A percentile compares a stretch with the other conserved stretches of the same genome.
These are phyloP conservation scores for Tenthredo scrophulariae DNA, from an alignment of 2,888 invertebrate genomes.

Conservation along the genomic window DNA sequence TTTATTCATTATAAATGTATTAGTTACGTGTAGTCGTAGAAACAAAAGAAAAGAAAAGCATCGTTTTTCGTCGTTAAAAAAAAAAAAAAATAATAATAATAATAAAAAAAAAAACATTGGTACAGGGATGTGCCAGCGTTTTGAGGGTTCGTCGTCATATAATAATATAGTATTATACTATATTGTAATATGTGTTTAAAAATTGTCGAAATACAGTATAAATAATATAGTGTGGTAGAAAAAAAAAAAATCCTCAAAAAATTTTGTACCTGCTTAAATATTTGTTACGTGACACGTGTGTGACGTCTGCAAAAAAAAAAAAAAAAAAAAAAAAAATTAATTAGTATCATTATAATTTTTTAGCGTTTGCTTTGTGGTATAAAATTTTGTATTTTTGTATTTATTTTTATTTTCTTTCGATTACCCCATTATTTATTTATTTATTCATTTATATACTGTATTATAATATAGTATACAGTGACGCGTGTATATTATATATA, in stretches of 20 bases:
- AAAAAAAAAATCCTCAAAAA: background rate
- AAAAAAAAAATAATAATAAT: background rate
- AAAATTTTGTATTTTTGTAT: no score
- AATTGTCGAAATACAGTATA: background rate
- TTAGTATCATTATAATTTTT: background rate
- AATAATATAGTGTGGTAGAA: background rate
- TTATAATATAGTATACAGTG: background rate
- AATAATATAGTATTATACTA: no score
- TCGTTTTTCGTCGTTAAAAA: background rate
- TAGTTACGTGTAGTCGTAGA: no score
- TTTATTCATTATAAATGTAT: conserved; percentile 38
- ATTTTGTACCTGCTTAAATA: background rate
- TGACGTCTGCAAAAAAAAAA: background rate
- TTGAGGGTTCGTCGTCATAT: background rate
- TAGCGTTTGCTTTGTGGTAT: no score
- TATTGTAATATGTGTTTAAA: background rate
- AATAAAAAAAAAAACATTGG: background rate
- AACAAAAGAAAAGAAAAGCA: background rate
- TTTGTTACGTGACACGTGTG: conserved; percentile 6
- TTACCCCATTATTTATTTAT: no score
- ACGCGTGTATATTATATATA: no score
- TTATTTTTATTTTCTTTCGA: no score
- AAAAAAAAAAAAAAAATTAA: background rate
- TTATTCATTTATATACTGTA: no score
- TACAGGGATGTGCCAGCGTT: background rate